Conservation (phyloP, 2,888 invertebrate genomes). For the Sminthurides aquaticus region DNA sequence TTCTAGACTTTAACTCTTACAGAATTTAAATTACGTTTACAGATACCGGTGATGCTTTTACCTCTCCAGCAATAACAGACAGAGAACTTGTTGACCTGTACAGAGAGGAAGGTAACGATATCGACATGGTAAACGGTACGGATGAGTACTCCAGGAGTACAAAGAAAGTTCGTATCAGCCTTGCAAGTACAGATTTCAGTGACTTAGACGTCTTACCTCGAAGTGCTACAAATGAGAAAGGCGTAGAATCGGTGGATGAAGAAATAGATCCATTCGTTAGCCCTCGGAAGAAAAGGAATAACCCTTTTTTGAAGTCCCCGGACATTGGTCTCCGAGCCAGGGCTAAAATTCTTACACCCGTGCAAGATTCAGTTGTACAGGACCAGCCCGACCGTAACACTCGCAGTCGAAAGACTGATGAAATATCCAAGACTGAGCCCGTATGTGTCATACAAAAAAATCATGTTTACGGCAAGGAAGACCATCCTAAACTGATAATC, state of each 20-base stretch:
- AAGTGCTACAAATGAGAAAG: background rate
- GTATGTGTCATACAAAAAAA: conserved; percentile 22
- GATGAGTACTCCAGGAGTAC: background rate
- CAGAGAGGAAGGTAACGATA: background rate
- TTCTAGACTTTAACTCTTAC: no score
- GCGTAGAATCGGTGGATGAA: background rate
- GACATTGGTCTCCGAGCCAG: conserved; percentile 4
- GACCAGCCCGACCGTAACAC: background rate
- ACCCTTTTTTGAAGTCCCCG: conserved; percentile 25
- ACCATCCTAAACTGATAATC: conserved; percentile 12
- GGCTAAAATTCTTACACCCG: background rate
- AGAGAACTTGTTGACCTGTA: background rate
- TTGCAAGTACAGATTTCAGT: background rate
- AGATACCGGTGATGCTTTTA: background rate
- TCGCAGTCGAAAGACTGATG: conserved; percentile 1
- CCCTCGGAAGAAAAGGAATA: conserved; percentile 4
- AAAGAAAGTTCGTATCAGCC: background rate
- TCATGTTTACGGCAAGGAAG: conserved; percentile 18
- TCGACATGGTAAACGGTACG: background rate
- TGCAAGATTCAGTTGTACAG: background rate
- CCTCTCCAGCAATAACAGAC: no score
- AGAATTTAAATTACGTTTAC: no score
- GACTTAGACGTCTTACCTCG: no score
- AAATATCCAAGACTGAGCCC: background rate
- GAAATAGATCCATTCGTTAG: background rate